Evolutionary conservation across 2,797 vertebrate genomes (phyloP).

Genomic region (Zalophus californianus): DNA sequence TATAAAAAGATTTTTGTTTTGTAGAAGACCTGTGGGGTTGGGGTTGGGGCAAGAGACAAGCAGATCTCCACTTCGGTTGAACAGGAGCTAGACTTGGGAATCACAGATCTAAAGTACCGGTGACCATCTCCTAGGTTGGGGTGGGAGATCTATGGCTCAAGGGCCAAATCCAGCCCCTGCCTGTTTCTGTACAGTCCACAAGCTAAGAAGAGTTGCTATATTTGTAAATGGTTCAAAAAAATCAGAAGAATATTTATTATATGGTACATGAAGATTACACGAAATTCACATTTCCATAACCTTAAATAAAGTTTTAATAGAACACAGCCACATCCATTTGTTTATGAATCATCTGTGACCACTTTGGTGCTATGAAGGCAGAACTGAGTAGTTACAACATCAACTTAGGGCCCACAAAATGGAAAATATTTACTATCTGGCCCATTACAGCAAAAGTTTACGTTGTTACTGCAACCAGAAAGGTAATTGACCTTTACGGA

Average conservation of each 20-base stretch:
- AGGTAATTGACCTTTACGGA: neutral
- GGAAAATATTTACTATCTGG: neutral
- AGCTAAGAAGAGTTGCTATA: neutral
- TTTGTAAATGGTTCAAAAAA: neutral
- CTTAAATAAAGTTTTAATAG: neutral
- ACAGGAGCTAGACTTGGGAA: neutral
- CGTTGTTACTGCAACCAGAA: neutral
- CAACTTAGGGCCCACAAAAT: neutral
- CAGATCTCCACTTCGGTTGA: neutral
- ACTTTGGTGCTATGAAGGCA: neutral
- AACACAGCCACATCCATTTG: neutral
- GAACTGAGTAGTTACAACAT: neutral
- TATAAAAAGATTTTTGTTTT: constrained; percentile 41
- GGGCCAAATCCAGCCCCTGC: neutral
- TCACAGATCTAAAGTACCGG: neutral
- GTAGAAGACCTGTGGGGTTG: constrained; percentile 1
- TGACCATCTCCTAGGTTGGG: neutral
- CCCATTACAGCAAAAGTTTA: neutral
- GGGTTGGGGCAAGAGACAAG: neutral
- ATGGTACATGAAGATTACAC: neutral
- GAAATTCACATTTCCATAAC: neutral
- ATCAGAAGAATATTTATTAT: neutral
- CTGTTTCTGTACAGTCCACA: neutral
- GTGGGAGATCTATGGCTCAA: neutral
- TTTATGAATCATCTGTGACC: neutral